Percentiles rank a stretch among this genome's conserved stretches.
phyloP scores from a whole-genome alignment of 1,140 invertebrate genomes.

The Pseudobourletiella spinata region DNA sequence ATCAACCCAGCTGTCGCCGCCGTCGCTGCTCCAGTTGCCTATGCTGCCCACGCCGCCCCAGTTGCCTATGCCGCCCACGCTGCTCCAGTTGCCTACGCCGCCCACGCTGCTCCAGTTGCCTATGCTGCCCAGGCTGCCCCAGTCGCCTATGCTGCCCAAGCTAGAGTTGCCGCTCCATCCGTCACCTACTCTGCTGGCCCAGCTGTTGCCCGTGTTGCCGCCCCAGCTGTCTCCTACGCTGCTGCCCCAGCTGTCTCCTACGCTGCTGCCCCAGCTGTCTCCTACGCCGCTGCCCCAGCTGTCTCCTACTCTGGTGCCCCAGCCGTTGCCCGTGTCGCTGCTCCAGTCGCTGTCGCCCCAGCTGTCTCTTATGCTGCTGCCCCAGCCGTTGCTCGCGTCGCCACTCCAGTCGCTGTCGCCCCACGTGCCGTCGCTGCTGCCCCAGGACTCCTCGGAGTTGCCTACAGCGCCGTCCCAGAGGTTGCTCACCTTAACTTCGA shows the following conservation, averaged over 20 bases:
- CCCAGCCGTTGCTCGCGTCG: neutral
- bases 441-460: neutral
- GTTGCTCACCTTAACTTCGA: neutral
- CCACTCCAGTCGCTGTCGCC: neutral
- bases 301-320: neutral
- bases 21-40: slow-evolving; percentile 36
- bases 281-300: neutral
- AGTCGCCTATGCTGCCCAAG: neutral
- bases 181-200: neutral
- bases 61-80: neutral
- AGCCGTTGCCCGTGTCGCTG: neutral
- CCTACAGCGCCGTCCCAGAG: neutral
- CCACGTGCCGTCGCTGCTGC: neutral
- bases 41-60: slow-evolving; percentile 6
- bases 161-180: neutral
- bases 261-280: slow-evolving; percentile 1
- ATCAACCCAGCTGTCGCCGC: slow-evolving; percentile 50
- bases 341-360: neutral
- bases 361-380: neutral
- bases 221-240: neutral
- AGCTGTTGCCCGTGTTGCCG: neutral
- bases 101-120: slow-evolving; percentile 3
- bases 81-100: neutral
- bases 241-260: neutral
- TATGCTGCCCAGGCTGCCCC: neutral